Evolutionary conservation across 2,888 invertebrate species (phyloP), one percentile per base, ranked within the genome.

Genomic region (Eristalinus sepulchralis): DNA sequence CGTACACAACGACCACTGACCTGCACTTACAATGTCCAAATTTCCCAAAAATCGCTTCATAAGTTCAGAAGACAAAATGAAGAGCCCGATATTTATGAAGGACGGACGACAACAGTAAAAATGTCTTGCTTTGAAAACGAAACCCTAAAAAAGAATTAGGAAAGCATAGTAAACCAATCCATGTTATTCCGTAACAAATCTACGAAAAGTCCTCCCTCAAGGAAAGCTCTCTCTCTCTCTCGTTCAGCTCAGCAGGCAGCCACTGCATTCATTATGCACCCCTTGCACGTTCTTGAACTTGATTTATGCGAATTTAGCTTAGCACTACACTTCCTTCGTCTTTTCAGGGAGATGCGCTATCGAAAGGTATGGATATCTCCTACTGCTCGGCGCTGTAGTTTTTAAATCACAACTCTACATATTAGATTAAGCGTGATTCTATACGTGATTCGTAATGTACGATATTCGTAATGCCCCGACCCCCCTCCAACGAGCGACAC

Each of bases 201-300:
- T 55, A 20, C 55, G 31, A 33, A 67, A 55, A 55, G 20, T 20
- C 20, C 31, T 53, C 53, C 8, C 22, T 22, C 67, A 20, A 55
- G 55, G 33, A 10, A 72, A 20, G 17, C 10, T 17, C 11, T 5
- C 5, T 20, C 11, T 10, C 53, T 6, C n/a, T n/a, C n/a, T n/a
- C n/a, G n/a, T n/a, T n/a, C n/a, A n/a, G n/a, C 9, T 2, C 39
- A 8, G 20, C 8, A 55, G 33, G 24, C 4, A 64, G 27, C 20
- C 34, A 36, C 57, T 36, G 36, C 24, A 67, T 60, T 67, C 66
- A 34, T 60, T 60, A 24, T 10, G 60, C 36, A 60, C 67, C 34
- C 59, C 53, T 24, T 47, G 76, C 76, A 76, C 76, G 76, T 67
- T 76, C 60, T 47, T 17, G 33, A 67, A 76, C 76, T 60, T 76